Evolutionary conservation across 2,113 vertebrate genomes (phyloP), one percentile per base, ranked within the genome.

Genomic region (Syngnathus floridae): DNA sequence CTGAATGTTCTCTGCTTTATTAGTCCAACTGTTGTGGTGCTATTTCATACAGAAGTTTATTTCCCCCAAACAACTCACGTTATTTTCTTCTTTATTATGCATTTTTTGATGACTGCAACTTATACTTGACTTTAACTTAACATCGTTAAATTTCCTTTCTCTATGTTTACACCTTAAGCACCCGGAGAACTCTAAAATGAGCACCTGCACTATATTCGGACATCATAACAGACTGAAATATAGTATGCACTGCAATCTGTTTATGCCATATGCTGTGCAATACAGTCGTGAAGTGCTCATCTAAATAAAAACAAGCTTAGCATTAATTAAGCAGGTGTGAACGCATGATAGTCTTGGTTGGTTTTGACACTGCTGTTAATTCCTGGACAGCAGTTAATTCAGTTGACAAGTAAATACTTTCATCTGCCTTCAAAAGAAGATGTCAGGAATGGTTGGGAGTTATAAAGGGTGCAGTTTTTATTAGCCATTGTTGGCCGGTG

Each of bases 301-400:
- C 74, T 61, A 70, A 82, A 82, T 82, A 62, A 82, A 87, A 80
- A 87, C 43, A 74, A 68, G 59, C 59, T 65, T 76, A 64, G 65
- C 71, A 76, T 84, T 65, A 77, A 85, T 87, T 77, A 82, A 81
- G 71, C 81, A 82, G 74, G 81, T 83, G 84, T 84, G 84, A 83
- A 85, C 82, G 77, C 74, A 65, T 75, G 78, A 77, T 81, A 72
- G 75, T 85, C 71, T 57, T 38, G 43, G 68, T 62, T 46, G 4
- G 21, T 66, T 77, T 64, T 54, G 71, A 66, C 72, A 71, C 74
- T 65, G 35, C 38, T 52, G 46, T 64, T 22, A 51, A 64, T 49
- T 64, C 26, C 22, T 37, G 45, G 45, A 76, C 63, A 61, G 63
- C 71, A 37, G 54, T 66, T 84, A 59, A 41, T 69, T 75, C 59